Base-by-base conservation (phyloP, 2,797 vertebrate species). In the Artibeus lituratus region DNA sequence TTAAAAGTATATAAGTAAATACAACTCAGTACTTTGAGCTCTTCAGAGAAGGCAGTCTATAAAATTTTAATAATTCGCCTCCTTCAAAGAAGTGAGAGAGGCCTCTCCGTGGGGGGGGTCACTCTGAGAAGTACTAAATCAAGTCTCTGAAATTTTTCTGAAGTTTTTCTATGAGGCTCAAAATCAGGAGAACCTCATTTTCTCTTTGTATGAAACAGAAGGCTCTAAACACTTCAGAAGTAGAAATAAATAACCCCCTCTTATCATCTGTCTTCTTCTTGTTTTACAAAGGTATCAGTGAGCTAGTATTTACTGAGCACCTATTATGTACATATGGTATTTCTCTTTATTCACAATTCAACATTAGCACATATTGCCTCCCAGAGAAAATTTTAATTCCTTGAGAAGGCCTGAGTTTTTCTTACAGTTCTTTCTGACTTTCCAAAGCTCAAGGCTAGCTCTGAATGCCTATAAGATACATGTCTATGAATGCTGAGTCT, bases 51-150 rank as follows among this genome's bases (percentile, higher is more conserved):
- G 29, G 53, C 2, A 39, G 87, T 26, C 69, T 90, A 81, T 95
- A 93, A 94, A 96, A 93, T 84, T 72, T 87, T 76, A 82, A 82
- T 37, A 87, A 86, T 65, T 35, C 26, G 11, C 29, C 51, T 87
- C 84, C n/a, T 81, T 95, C 80, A 84, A 57, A 95, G 44, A 93
- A 89, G 10, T 83, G 10, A 86, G 47, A 87, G 80, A 90, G 51
- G 4, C 14, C 53, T n/a, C 55, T 72, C 44, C 47, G 15, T 32
- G 55, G 21, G n/a, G 76, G 24, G 76, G 49, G 15, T 73, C 22
- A 91, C 37, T 44, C 37, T 53, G 44, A 88, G 18, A 76, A 53
- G 83, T 12, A 44, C 37, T 55, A 82, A 42, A 84, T 57, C 21
- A 59, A 87, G 76, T 74, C 39, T 95, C 76, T 91, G 57, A 32